A percentile compares a stretch with the other conserved stretches of the same genome.
These are phyloP conservation scores for Pseudolycoriella hygida DNA, from an alignment of 2,888 invertebrate species.

Conservation along the genomic window DNA sequence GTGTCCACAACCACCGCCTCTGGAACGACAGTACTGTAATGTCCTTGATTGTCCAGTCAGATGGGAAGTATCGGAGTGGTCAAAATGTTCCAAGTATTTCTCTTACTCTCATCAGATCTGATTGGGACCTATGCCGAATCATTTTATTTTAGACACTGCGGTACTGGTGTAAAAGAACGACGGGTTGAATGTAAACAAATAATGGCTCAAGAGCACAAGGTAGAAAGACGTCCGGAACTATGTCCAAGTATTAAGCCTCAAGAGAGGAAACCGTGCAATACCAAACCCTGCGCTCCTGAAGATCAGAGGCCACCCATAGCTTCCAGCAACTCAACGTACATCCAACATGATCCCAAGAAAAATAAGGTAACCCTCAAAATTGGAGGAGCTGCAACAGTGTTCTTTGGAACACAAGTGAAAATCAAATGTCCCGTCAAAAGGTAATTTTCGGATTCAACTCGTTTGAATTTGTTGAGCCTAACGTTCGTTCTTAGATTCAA, in stretches of 20 bases:
- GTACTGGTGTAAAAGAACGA: constrained; percentile 74
- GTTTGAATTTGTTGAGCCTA: constrained; percentile 21
- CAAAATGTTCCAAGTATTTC: constrained; percentile 61
- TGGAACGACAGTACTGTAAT: constrained; percentile 80
- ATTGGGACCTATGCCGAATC: neutral
- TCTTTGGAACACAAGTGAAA: constrained; percentile 80
- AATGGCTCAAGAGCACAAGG: constrained; percentile 82
- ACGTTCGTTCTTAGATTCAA: constrained; percentile 31
- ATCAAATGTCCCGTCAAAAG: constrained; percentile 86
- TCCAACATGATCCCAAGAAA: constrained; percentile 67
- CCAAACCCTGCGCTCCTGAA: constrained; percentile 56
- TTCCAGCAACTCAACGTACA: constrained; percentile 61
- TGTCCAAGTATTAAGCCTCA: constrained; percentile 61
- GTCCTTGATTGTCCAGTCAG: constrained; percentile 80
- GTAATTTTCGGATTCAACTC: constrained; percentile 4
- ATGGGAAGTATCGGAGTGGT: constrained; percentile 81
- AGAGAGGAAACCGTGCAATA: constrained; percentile 69
- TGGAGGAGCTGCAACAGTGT: constrained; percentile 78
- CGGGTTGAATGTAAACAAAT: constrained; percentile 76
- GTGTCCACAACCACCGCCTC: constrained; percentile 78
- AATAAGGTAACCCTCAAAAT: constrained; percentile 71
- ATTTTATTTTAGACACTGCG: constrained; percentile 42
- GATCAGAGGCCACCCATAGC: constrained; percentile 57
- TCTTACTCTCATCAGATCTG: neutral
- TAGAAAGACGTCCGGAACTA: constrained; percentile 56